Evolutionary conservation across 2,888 invertebrate species (phyloP).

Genomic region (Mesodorylaimus sp.): DNA sequence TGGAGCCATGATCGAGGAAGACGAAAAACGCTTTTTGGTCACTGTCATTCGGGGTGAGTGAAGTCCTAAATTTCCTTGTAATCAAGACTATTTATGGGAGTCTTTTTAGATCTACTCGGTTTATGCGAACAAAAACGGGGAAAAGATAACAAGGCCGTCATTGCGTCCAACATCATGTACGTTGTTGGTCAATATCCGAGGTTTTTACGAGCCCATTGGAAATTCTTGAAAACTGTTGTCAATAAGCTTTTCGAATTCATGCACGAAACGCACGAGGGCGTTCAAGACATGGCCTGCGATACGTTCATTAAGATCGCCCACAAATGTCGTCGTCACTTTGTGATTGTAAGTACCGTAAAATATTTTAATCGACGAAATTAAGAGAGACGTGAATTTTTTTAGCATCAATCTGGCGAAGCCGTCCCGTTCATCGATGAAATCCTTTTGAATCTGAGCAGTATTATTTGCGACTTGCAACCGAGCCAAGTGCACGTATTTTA

Average conservation of each 20-base stretch:
- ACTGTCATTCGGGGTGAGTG: constrained; percentile 63
- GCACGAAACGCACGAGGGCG: constrained; percentile 95
- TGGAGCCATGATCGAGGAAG: constrained; percentile 97
- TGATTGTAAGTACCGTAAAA: constrained; percentile 38
- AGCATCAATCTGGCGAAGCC: constrained; percentile 79
- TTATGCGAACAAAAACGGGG: constrained; percentile 94
- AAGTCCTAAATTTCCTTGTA: constrained; percentile 3
- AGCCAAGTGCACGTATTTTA: constrained; percentile 98
- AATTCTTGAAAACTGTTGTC: constrained; percentile 96
- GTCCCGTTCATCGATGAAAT: constrained; percentile 98
- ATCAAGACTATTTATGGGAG: constrained; percentile 3
- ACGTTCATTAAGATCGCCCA: constrained; percentile 98
- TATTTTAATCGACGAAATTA: neutral
- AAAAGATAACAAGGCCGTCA: constrained; percentile 98
- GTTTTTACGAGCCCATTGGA: constrained; percentile 97
- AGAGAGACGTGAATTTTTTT: constrained; percentile 8
- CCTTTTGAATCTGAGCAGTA: constrained; percentile 76
- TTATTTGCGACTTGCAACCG: constrained; percentile 94
- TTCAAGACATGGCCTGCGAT: constrained; percentile 99
- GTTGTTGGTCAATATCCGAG: constrained; percentile 98
- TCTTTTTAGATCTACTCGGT: constrained; percentile 59
- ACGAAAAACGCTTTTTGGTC: constrained; percentile 93
- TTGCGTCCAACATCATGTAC: constrained; percentile 98
- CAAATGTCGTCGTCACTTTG: constrained; percentile 94
- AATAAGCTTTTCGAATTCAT: constrained; percentile 99